phyloP scores from a whole-genome alignment of 2,797 vertebrate species.

The Muscicapa striata region DNA sequence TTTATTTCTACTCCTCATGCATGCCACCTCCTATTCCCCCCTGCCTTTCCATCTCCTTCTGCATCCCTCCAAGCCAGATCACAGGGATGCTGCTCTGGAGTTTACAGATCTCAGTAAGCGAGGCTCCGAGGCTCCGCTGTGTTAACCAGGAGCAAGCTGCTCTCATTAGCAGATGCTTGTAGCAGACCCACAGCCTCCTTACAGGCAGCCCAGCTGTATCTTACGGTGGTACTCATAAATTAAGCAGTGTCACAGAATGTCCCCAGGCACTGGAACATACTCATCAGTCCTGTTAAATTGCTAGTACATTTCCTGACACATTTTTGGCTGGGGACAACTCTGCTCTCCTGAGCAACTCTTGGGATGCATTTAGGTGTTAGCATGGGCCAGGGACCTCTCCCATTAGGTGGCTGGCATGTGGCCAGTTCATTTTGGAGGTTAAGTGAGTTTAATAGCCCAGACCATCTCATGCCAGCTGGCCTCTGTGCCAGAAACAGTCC shows the following conservation, averaged over 20 bases:
- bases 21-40: not conserved
- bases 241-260: slow-evolving; percentile 42
- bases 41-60: not conserved
- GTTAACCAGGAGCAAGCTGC: not conserved
- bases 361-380: slow-evolving; percentile 32
- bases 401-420: slow-evolving; percentile 17
- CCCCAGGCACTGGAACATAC: slow-evolving; percentile 46
- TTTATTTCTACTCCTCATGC: not conserved
- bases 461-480: slow-evolving; percentile 34
- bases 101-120: not conserved
- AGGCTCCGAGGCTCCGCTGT: not conserved
- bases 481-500: slow-evolving; percentile 28
- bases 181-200: not conserved
- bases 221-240: slow-evolving; percentile 11
- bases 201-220: slow-evolving; percentile 8
- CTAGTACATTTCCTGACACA: slow-evolving; percentile 43
- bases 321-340: slow-evolving; percentile 28
- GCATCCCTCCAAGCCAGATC: not conserved
- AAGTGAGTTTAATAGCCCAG: slow-evolving; percentile 52
- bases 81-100: not conserved
- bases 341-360: not conserved
- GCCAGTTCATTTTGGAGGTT: slow-evolving; percentile 56
- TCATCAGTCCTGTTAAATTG: slow-evolving; percentile 33
- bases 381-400: slow-evolving; percentile 42
- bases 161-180: not conserved